Percentiles rank a stretch among this genome's conserved stretches.
phyloP scores from a whole-genome alignment of 2,797 vertebrate species.

The Falco concolor region DNA sequence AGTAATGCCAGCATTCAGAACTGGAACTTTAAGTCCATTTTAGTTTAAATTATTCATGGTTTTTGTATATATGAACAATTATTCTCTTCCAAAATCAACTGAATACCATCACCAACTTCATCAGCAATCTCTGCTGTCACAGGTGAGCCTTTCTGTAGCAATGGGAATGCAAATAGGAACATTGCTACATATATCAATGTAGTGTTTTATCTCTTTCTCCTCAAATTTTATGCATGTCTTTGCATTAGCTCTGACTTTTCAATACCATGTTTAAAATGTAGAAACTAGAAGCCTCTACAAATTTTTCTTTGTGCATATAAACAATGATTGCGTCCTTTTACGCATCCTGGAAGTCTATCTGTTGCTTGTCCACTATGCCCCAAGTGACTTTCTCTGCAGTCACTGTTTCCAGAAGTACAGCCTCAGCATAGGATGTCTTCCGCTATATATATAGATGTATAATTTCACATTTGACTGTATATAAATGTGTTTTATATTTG shows the following conservation, averaged over 20 bases:
- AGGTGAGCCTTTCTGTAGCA: neutral
- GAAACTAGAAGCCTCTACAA: neutral
- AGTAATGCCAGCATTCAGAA: neutral
- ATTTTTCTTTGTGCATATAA: neutral
- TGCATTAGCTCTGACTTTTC: neutral
- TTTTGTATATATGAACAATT: neutral
- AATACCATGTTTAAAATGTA: neutral
- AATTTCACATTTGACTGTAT: neutral
- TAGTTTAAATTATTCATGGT: neutral
- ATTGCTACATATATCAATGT: neutral
- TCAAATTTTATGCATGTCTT: neutral
- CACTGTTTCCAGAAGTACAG: neutral
- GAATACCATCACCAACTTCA: neutral
- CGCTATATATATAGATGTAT: neutral
- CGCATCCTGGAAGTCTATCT: neutral
- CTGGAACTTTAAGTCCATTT: neutral
- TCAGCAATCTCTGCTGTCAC: neutral
- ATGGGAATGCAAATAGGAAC: neutral
- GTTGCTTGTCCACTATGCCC: neutral
- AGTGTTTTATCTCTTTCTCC: neutral
- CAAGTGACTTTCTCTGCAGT: neutral
- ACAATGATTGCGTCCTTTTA: neutral
- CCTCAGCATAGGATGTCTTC: neutral
- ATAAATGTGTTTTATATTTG: neutral
- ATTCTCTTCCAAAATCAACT: neutral